Evolutionary conservation across 2,113 vertebrate genomes (phyloP), one percentile per base, ranked within the genome.

Genomic region (Syngnathus floridae): DNA sequence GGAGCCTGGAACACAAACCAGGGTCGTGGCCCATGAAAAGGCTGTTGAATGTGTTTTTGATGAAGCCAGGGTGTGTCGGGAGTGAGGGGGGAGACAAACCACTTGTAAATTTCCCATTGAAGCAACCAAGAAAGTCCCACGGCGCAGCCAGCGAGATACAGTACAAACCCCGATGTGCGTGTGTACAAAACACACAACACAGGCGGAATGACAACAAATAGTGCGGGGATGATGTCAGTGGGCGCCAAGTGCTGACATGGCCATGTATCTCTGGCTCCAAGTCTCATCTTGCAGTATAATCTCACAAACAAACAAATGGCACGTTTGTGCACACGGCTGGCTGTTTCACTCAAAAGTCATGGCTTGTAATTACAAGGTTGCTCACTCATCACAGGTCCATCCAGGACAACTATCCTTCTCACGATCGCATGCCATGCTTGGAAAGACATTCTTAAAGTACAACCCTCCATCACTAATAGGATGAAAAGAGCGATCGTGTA

Each of bases 1-100:
- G 7, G 2, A 78, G 78, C 71, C 76, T 80, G 71, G 79, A 77
- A 73, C 49, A 66, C 48, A 82, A 66, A 40, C 67, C 59, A 60
- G 46, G 71, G 81, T 70, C 71, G 51, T 58, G 71, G 71, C 79
- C 64, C 71, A 83, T 74, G 72, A 83, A 85, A 81, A 80, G 67
- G 62, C 7, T 0, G 21, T 82, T 80, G 81, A 79, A 82, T 79
- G 79, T 64, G 62, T 77, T 55, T 80, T 78, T 81, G 14, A 19
- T 60, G 37, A 40, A 21, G 37, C n/a, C n/a, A 21, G 37, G 58
- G 58, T 40, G 58, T 60, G 54, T 35, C 54, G 54, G 54, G 26
- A 56, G 43, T 31, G 40, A 11, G 12, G 57, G 37, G 38, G 66
- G 56, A 37, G 38, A 71, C n/a, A 64, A 80, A 79, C 19, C 72